Base-by-base conservation (phyloP, 2,113 vertebrate species). In the Brevimyrus niger region DNA sequence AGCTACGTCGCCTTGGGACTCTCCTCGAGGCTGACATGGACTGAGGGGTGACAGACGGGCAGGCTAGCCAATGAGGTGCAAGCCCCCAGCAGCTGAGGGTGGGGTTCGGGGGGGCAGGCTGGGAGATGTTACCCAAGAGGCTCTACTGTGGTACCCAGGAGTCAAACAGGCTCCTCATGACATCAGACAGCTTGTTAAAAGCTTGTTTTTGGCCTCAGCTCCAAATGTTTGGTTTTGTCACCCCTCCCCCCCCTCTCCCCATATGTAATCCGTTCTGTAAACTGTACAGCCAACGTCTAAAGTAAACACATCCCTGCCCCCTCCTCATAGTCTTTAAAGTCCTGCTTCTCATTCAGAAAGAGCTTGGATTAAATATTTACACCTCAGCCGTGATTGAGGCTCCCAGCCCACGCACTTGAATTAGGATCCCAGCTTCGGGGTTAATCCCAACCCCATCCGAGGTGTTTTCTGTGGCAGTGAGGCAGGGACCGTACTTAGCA, bases 341-440 rank as follows among this genome's bases (percentile, higher is more conserved):
- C 80, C 80, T 47, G 38, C 80, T 47, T 11, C 82, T 84, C 82
- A 47, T 84, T 84, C 82, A 91, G 86, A 88, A 89, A 58, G 86
- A 87, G 90, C 92, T 93, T 90, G 89, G 91, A 93, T 90, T 93
- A 93, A 93, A 94, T 94, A 93, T 94, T 94, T 94, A 94, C 89
- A 91, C 89, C 91, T 89, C 86, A 87, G 89, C 87, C 90, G 90
- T 92, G 91, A 85, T 89, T 42, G 88, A 55, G 88, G 50, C 55
- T 53, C 58, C 76, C 88, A 89, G 91, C 91, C 91, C 91, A 89
- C 88, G 89, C 90, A 92, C 88, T 38, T 65, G 89, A 90, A 90
- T 92, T 91, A 93, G 92, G 91, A 91, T 86, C 90, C 89, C 76
- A 51, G 90, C 90, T 89, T 93, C 91, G 23, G 44, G 38, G 21